Percentiles rank a stretch among this genome's conserved stretches.
phyloP scores from a whole-genome alignment of 2,888 invertebrate species.

The Dryocosmus kuriphilus region DNA sequence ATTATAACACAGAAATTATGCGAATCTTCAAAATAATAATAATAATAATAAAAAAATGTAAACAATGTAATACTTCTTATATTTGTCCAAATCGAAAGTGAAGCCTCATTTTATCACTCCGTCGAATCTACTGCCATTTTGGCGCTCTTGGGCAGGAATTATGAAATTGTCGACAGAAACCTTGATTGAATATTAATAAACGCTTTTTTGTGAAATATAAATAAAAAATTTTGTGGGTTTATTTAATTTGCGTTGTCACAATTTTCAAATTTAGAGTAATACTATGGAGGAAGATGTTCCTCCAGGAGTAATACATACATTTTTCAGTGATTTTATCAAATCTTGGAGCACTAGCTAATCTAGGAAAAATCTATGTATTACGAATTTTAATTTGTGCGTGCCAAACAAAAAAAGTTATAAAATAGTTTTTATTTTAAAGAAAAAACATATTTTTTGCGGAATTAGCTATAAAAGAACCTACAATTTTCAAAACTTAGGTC shows the following conservation, averaged over 20 bases:
- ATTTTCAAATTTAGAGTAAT: neutral
- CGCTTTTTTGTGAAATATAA: conserved; percentile 15
- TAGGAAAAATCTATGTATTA: too few relatives aligned
- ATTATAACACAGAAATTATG: neutral
- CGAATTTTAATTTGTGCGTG: too few relatives aligned
- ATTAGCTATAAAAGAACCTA: too few relatives aligned
- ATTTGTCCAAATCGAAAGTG: neutral
- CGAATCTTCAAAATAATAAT: too few relatives aligned
- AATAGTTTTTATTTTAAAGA: too few relatives aligned
- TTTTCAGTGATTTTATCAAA: too few relatives aligned
- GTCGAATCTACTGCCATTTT: neutral
- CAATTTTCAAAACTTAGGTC: too few relatives aligned
- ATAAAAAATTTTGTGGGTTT: neutral
- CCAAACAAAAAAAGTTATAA: too few relatives aligned
- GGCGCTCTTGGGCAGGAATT: conserved; percentile 3
- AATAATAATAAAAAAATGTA: neutral
- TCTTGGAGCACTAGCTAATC: too few relatives aligned
- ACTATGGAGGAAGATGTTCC: too few relatives aligned
- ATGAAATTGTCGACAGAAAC: conserved; percentile 6
- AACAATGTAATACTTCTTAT: neutral
- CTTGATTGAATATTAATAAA: conserved; percentile 27
- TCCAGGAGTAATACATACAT: neutral
- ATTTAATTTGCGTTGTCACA: neutral
- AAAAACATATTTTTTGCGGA: too few relatives aligned
- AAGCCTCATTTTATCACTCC: neutral